These are phyloP conservation scores for Callaeas wilsoni DNA, from an alignment of 2,113 vertebrate species.

Conservation along the genomic window DNA sequence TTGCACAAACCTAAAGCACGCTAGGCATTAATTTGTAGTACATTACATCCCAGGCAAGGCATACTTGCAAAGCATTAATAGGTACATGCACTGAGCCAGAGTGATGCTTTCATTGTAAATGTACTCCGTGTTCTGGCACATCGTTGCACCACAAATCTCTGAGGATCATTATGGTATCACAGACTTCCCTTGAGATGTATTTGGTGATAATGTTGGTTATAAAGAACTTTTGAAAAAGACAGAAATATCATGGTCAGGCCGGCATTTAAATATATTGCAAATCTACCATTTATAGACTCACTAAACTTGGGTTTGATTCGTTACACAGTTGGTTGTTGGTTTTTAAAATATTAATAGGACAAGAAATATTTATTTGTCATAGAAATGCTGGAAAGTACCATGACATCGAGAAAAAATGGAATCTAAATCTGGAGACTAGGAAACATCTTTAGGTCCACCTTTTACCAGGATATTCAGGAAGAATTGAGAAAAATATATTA, in stretches of 20 bases:
- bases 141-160: not conserved
- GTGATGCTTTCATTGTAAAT: not conserved
- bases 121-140: not conserved
- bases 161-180: not conserved
- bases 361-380: not conserved
- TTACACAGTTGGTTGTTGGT: not conserved
- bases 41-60: not conserved
- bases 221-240: not conserved
- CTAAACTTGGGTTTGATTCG: not conserved
- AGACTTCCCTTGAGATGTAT: not conserved
- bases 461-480: not conserved
- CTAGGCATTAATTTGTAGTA: not conserved
- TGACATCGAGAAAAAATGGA: not conserved
- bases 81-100: not conserved
- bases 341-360: not conserved
- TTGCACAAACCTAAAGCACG: not conserved
- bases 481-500: not conserved
- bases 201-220: not conserved
- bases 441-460: not conserved
- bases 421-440: not conserved
- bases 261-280: not conserved
- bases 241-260: not conserved
- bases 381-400: not conserved
- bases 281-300: not conserved
- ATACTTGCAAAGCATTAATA: not conserved